These are phyloP conservation scores for Siniperca scherzeri DNA, from an alignment of 2,797 vertebrate species.

Conservation along the genomic window DNA sequence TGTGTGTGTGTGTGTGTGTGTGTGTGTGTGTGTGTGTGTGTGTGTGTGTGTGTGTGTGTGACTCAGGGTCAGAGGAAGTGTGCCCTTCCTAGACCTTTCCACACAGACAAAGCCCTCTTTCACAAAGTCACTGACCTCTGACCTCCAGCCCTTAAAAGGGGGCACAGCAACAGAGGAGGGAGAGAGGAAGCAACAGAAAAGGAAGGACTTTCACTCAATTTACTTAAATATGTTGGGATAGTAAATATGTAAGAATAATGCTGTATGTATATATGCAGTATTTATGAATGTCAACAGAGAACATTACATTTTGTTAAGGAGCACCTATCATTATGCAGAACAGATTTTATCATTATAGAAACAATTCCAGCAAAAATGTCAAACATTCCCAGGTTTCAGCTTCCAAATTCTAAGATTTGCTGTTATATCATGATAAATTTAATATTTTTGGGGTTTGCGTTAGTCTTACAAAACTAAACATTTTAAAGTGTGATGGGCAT, in stretches of 20 bases:
- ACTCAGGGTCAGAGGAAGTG: constrained; percentile 65
- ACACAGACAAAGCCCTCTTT: constrained; percentile 70
- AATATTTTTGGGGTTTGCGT: neutral
- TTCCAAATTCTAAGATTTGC: neutral
- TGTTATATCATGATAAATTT: too few species aligned
- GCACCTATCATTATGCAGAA: too few species aligned
- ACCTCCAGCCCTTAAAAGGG: constrained; percentile 44
- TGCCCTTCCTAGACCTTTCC: constrained; percentile 56
- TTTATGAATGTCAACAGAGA: too few species aligned
- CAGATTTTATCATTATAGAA: too few species aligned
- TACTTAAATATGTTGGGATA: too few species aligned
- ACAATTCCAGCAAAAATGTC: too few species aligned
- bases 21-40: constrained; percentile 33
- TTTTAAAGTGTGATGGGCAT: neutral
- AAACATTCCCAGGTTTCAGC: neutral
- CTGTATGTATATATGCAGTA: too few species aligned
- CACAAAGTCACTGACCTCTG: constrained; percentile 60
- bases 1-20: constrained; percentile 32
- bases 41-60: constrained; percentile 24
- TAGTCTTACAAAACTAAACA: too few species aligned
- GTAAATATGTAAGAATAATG: too few species aligned
- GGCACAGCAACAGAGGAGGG: constrained; percentile 33
- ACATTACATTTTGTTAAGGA: too few species aligned
- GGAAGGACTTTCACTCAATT: too few species aligned
- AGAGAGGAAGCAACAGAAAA: constrained; percentile 7